Evolutionary conservation across 1,140 invertebrate genomes (phyloP), one percentile per base, ranked within the genome.

Genomic region (Drosophila erecta): DNA sequence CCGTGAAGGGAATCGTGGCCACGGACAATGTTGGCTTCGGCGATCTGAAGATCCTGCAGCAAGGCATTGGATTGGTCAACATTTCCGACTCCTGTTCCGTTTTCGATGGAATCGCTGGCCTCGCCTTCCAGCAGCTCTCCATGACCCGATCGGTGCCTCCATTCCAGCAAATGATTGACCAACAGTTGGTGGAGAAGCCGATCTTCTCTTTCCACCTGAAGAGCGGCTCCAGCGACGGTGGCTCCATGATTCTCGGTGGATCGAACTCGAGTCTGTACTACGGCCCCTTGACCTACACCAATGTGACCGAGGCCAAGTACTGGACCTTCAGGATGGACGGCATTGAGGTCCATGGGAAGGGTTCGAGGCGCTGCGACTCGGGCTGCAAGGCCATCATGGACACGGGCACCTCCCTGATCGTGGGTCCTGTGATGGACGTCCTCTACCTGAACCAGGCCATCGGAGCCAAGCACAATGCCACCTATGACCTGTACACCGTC

Each of bases 31-130:
- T 70, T 0, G 14, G 5, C 6, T 20, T 70, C 2, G 66, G 46
- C 0, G 64, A 70, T 7, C 7, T 70, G 6, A 37, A 15, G 4
- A 38, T 70, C 0, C 24, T 47, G 12, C 47, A 47, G 8, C 66
- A 70, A 12, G 66, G 66, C 33, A 33, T 70, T 37, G 66, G 66
- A 0, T 15, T 70, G 40, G 66, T 69, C 22, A 73, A 62, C 27
- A 37, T 30, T n/a, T 62, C 71, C 17, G 51, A 47, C 0, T 51
- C 64, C 6, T 54, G 57, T 14, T 40, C 97, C 54, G 98, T 98
- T 93, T 99, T 99, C 93, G 98, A 99, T 93, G 98, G 99, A 54
- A 98, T 98, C 86, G 93, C 98, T 30, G 98, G 98, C 69, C 95
- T 99, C 95, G 98, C 94, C 1, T 99, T 97, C 92, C 93, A 94